phyloP scores from a whole-genome alignment of 2,888 invertebrate genomes.

The Drosophila monieri region DNA sequence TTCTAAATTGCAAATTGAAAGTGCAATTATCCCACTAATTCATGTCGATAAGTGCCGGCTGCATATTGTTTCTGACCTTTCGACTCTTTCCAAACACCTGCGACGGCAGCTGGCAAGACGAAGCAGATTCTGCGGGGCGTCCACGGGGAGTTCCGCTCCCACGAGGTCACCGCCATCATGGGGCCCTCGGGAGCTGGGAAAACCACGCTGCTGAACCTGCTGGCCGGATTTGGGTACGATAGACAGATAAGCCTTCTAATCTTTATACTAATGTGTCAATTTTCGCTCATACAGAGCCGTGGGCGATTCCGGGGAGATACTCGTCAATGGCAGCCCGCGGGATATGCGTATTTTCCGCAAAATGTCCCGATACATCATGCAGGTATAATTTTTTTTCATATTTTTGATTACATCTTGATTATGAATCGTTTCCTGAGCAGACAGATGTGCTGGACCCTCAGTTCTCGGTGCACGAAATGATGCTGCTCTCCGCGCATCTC shows the following conservation, averaged over 20 bases:
- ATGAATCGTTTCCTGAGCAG: conserved; percentile 34
- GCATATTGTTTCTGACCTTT: neutral
- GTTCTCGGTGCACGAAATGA: conserved; percentile 94
- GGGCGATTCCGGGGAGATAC: conserved; percentile 89
- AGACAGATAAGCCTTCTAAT: neutral
- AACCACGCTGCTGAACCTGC: conserved; percentile 93
- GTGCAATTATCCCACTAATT: conserved; percentile 23
- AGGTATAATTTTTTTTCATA: conserved; percentile 80
- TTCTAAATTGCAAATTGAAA: conserved; percentile 26
- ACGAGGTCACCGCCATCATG: conserved; percentile 94
- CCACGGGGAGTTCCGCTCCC: conserved; percentile 92
- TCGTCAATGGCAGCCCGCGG: conserved; percentile 91
- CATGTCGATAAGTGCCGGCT: conserved; percentile 1
- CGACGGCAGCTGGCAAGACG: conserved; percentile 85
- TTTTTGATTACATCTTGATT: neutral
- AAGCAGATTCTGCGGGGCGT: conserved; percentile 92
- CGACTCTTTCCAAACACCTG: neutral
- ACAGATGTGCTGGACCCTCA: conserved; percentile 93
- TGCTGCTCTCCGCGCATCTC: conserved; percentile 94
- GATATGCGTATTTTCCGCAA: conserved; percentile 92
- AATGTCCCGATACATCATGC: conserved; percentile 98
- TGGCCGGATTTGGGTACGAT: conserved; percentile 95
- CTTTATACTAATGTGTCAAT: neutral
- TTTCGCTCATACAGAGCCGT: conserved; percentile 85
- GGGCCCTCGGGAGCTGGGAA: conserved; percentile 97